Base-by-base conservation (phyloP, 2,113 vertebrate genomes). In the Excalfactoria chinensis region DNA sequence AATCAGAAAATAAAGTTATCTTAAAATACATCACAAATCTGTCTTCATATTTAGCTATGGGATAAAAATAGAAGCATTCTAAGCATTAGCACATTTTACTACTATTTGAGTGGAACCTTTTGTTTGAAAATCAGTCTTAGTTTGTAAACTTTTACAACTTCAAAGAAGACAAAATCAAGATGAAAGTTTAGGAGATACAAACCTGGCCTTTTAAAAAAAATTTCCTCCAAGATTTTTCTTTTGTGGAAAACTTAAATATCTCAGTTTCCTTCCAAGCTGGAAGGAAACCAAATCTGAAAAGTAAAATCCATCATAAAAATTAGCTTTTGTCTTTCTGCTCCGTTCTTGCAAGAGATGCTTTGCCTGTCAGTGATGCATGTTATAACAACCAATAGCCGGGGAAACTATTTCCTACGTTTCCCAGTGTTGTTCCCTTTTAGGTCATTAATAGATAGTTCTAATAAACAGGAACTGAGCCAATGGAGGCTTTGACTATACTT, bases 361-460 rank as follows among this genome's bases (percentile, higher is more conserved):
- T 94, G 81, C 68, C 46, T 72, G 71, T 93, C 79, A 85, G 77
- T 6, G 4, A 59, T 63, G 78, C 67, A 43, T 73, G 56, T 67
- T 93, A 49, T 37, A 90, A 58, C 67, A 92, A 73, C 90, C 90
- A 94, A 92, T 92, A 86, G 89, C 74, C 88, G 90, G 83, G 64
- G 88, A 93, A 95, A 63, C 74, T 67, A 82, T 78, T 86, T 92
- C 81, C 86, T 94, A 93, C 4, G 3, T 82, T 87, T 92, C 91
- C 93, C 84, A 59, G 78, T 76, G 86, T 72, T 84, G 75, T 91
- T 95, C 84, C 84, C 91, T 81, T 92, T 76, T 94, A 82, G 93
- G 89, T 96, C 95, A 93, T 96, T 96, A 96, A 93, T 86, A 94
- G 94, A 94, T 96, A 91, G 78, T 83, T 94, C 91, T 96, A 94